Conservation (phyloP, 2,113 vertebrate genomes). For the Merops nubicus region DNA sequence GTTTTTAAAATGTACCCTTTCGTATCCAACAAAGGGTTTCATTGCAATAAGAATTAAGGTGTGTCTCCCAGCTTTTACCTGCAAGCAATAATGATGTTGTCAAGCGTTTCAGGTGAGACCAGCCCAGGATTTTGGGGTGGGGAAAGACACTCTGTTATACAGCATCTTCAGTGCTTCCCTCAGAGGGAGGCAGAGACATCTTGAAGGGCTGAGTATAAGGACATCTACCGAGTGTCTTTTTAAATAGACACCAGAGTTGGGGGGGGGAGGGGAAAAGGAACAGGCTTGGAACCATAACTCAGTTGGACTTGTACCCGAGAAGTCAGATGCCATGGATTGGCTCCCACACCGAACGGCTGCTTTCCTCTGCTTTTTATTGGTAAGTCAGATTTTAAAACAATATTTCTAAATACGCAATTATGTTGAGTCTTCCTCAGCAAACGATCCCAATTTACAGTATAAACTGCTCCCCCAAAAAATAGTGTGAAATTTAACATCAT, state of each 20-base stretch:
- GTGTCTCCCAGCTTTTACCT: conserved; percentile 79
- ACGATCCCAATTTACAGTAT: neutral
- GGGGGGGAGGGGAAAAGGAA: conserved; percentile 50
- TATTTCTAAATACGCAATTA: neutral
- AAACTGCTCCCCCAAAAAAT: neutral
- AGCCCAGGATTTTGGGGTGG: conserved; percentile 80
- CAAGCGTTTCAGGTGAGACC: conserved; percentile 77
- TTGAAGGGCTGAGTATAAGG: conserved; percentile 68
- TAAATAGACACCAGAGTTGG: conserved; percentile 9
- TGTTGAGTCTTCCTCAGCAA: neutral
- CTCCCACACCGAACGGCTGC: conserved; percentile 70
- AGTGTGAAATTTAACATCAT: neutral
- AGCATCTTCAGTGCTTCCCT: conserved; percentile 74
- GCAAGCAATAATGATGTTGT: conserved; percentile 80
- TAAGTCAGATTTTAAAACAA: conserved; percentile 71
- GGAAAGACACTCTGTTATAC: conserved; percentile 79
- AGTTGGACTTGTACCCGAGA: conserved; percentile 34
- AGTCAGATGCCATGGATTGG: conserved; percentile 78
- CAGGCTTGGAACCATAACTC: conserved; percentile 39
- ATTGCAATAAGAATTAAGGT: conserved; percentile 84
- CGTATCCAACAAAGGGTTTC: conserved; percentile 80
- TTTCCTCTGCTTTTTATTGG: conserved; percentile 73
- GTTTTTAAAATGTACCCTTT: conserved; percentile 71
- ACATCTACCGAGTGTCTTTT: conserved; percentile 57
- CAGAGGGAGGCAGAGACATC: conserved; percentile 70